phyloP scores from a whole-genome alignment of 37 sponge, comb jelly and placozoan species.

The Spongilla lacustris region DNA sequence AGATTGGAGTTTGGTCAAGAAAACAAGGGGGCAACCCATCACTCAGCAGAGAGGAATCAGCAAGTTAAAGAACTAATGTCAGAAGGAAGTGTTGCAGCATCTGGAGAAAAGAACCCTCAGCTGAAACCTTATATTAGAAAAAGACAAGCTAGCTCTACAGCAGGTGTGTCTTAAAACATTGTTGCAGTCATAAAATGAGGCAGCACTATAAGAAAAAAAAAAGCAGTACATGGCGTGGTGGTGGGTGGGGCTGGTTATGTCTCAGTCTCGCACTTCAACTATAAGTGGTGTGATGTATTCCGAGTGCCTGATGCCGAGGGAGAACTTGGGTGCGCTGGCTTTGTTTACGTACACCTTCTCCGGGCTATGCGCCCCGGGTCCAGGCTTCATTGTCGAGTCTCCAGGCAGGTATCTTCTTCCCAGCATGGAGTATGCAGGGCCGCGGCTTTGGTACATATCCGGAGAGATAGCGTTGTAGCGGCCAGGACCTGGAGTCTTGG shows the following conservation, averaged over 20 bases:
- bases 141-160: conserved; percentile 6
- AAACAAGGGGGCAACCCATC: background rate
- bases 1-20: background rate
- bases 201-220: too few species aligned
- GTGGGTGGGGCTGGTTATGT: background rate
- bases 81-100: background rate
- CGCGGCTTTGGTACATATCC: conserved; percentile 58
- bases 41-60: background rate
- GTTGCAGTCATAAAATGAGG: background rate
- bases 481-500: conserved; percentile 98
- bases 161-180: background rate
- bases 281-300: conserved; percentile 96
- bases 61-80: background rate
- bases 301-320: conserved; percentile 95
- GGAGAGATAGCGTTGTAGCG: conserved; percentile 75
- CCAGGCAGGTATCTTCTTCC: conserved; percentile 86
- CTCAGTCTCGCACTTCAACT: conserved; percentile 68
- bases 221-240: too few species aligned
- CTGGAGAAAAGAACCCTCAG: background rate
- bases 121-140: conserved; percentile 62
- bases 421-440: conserved; percentile 95
- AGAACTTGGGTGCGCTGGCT: conserved; percentile 77
- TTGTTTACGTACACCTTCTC: conserved; percentile 85
- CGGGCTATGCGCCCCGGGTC: conserved; percentile 94
- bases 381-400: conserved; percentile 91